Percentiles rank a stretch among this genome's conserved stretches.
Conservation (phyloP, 2,888 invertebrate genomes). For the Pogonocherus hispidulus region DNA sequence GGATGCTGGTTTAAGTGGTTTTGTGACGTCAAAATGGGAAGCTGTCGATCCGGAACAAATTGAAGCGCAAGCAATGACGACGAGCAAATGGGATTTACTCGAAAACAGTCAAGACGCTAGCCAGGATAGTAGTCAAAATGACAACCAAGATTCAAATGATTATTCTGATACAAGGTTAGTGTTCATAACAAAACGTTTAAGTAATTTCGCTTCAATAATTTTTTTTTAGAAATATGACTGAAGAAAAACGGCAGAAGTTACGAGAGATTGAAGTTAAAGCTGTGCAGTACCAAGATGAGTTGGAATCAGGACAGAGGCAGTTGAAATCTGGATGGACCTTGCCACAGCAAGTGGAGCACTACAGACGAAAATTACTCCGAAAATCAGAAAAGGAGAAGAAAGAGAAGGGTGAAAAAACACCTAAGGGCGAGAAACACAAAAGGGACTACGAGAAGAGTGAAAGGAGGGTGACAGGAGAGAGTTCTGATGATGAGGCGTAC, state of each 20-base stretch:
- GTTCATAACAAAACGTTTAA: not conserved
- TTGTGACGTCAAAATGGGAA: slow-evolving; percentile 97
- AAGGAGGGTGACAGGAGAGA: slow-evolving; percentile 55
- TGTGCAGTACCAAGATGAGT: slow-evolving; percentile 95
- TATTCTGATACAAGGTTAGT: slow-evolving; percentile 65
- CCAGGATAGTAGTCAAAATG: slow-evolving; percentile 64
- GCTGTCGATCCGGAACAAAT: slow-evolving; percentile 90
- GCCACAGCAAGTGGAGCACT: slow-evolving; percentile 90
- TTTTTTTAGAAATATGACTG: slow-evolving; percentile 72
- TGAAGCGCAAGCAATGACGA: slow-evolving; percentile 87
- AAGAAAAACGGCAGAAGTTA: slow-evolving; percentile 80
- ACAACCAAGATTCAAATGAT: slow-evolving; percentile 65
- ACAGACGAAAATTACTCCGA: slow-evolving; percentile 88
- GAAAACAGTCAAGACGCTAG: slow-evolving; percentile 70
- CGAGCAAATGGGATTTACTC: slow-evolving; percentile 89
- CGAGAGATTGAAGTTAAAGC: slow-evolving; percentile 96
- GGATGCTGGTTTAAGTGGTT: slow-evolving; percentile 73
- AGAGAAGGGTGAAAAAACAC: slow-evolving; percentile 60
- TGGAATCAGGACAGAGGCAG: slow-evolving; percentile 87
- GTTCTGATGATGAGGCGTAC: slow-evolving; percentile 65
- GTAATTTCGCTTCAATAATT: slow-evolving; percentile 3
- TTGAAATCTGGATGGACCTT: slow-evolving; percentile 82
- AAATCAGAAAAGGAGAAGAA: slow-evolving; percentile 72
- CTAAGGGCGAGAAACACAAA: slow-evolving; percentile 63
- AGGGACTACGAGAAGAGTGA: slow-evolving; percentile 65